A percentile compares a stretch with the other conserved stretches of the same genome.
phyloP scores from a whole-genome alignment of 2,888 invertebrate genomes.

The Monopis laevigella region DNA sequence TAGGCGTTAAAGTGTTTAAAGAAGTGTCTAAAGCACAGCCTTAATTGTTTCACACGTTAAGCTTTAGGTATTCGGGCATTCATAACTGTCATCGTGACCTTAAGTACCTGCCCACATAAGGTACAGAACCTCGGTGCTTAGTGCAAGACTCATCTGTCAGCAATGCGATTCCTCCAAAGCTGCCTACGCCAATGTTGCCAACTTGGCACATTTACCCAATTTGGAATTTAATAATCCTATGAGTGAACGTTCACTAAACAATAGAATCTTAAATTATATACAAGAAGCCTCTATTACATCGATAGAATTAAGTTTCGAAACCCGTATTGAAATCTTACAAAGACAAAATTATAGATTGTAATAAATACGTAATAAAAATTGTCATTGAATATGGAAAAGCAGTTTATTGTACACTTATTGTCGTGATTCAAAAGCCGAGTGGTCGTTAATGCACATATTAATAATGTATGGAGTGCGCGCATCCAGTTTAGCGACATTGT shows the following conservation, averaged over 20 bases:
- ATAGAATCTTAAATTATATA: conserved; percentile 37
- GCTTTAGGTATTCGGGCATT: conserved; percentile 45
- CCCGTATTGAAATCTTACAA: not conserved
- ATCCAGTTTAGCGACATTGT: conserved; percentile 60
- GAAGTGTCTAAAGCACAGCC: no score
- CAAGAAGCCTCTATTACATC: conserved; percentile 33
- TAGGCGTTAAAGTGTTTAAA: no score
- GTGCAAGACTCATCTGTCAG: conserved; percentile 37
- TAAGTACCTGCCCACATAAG: conserved; percentile 52
- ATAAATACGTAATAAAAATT: not conserved
- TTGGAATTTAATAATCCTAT: conserved; percentile 44
- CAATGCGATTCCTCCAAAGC: conserved; percentile 35
- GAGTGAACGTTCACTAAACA: conserved; percentile 39
- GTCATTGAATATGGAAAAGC: not conserved
- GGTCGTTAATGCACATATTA: conserved; percentile 31
- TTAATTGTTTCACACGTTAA: conserved; percentile 18
- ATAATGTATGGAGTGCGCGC: conserved; percentile 46
- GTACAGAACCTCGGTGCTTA: conserved; percentile 20
- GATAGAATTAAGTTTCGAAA: not conserved
- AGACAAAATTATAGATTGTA: not conserved
- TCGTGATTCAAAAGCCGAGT: conserved; percentile 2
- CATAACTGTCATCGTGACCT: conserved; percentile 52
- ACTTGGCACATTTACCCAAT: conserved; percentile 54
- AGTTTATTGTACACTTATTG: not conserved
- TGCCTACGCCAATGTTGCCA: conserved; percentile 31